These are phyloP conservation scores for Aldabrachelys gigantea DNA, from an alignment of 2,113 vertebrate species.

Conservation along the genomic window DNA sequence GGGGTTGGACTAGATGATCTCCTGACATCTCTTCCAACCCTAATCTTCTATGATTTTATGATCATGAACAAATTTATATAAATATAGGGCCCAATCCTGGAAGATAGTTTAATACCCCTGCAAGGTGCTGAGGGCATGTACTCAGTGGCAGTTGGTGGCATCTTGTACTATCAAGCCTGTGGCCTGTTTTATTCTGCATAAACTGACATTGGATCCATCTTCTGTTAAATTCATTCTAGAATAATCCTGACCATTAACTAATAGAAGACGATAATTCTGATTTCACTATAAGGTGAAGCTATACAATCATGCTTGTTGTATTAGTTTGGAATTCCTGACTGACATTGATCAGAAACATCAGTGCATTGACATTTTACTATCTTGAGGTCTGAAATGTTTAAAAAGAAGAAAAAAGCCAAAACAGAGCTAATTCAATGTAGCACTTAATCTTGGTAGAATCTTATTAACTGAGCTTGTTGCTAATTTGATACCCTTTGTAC, in stretches of 20 bases:
- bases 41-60: too few relatives aligned
- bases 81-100: neutral
- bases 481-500: neutral
- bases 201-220: neutral
- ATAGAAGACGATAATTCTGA: neutral
- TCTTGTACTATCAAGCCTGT: neutral
- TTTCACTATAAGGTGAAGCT: neutral
- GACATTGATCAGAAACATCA: neutral
- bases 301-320: neutral
- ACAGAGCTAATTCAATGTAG: constrained; percentile 45
- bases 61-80: neutral
- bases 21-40: too few relatives aligned
- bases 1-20: too few relatives aligned
- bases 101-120: neutral
- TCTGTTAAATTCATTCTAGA: neutral
- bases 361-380: neutral
- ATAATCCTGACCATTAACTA: neutral
- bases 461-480: constrained; percentile 38
- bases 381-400: neutral
- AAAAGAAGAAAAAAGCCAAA: neutral
- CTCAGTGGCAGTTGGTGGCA: neutral
- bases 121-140: neutral
- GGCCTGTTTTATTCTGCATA: neutral
- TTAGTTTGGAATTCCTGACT: constrained; percentile 3
- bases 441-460: constrained; percentile 30